Evolutionary conservation across 2,888 invertebrate species (phyloP).

Genomic region (Malthinus flaveolus): DNA sequence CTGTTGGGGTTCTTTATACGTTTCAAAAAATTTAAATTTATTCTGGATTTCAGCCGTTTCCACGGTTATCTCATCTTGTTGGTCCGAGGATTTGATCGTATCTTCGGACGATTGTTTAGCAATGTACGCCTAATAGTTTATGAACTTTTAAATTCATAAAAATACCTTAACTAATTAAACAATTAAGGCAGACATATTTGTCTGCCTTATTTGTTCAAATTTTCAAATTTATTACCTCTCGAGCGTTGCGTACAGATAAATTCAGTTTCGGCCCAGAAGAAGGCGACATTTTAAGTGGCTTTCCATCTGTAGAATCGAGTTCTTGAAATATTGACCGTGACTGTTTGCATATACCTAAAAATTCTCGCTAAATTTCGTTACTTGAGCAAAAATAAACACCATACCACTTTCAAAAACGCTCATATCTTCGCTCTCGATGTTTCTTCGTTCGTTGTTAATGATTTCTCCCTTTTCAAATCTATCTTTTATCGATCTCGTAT

Average conservation of each 20-base stretch:
- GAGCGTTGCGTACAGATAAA: slow-evolving; percentile 62
- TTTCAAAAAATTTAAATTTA: slow-evolving; percentile 90
- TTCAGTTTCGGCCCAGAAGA: slow-evolving; percentile 60
- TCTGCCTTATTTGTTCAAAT: slow-evolving; percentile 1
- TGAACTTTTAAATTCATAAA: neutral
- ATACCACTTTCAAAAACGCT: slow-evolving; percentile 80
- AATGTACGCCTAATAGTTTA: slow-evolving; percentile 48
- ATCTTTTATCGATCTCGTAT: slow-evolving; percentile 62
- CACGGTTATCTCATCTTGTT: slow-evolving; percentile 75
- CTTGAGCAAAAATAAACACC: slow-evolving; percentile 31
- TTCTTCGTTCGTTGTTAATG: slow-evolving; percentile 60
- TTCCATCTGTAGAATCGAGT: slow-evolving; percentile 76
- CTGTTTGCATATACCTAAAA: slow-evolving; percentile 79
- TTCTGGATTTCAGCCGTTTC: slow-evolving; percentile 82
- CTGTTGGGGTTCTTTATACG: slow-evolving; percentile 73
- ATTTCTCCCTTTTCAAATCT: slow-evolving; percentile 80
- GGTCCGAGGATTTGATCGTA: slow-evolving; percentile 73
- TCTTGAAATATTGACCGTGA: slow-evolving; percentile 85
- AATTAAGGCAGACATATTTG: neutral
- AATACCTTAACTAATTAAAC: neutral
- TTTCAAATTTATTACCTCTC: slow-evolving; percentile 49
- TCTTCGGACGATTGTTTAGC: slow-evolving; percentile 64
- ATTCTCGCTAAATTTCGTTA: slow-evolving; percentile 3
- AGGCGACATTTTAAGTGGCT: slow-evolving; percentile 64
- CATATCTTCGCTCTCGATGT: slow-evolving; percentile 68